Evolutionary conservation across 2,888 invertebrate genomes (phyloP).

Genomic region (Scrobipalpa atriplicella): DNA sequence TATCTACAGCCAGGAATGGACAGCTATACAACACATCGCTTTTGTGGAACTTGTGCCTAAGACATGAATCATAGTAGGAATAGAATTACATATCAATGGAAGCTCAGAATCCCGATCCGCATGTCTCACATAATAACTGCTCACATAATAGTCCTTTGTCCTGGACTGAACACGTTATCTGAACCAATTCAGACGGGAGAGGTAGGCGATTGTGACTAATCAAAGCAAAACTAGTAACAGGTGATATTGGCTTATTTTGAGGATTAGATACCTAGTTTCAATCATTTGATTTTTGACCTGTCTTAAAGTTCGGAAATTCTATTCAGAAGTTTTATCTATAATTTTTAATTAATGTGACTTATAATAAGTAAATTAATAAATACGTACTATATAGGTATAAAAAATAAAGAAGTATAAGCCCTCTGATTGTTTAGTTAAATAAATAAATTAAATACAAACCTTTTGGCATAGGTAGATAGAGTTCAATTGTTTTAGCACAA

Average conservation of each 20-base stretch:
- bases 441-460: too few species aligned
- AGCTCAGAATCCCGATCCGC: conserved; percentile 56
- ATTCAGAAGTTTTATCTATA: too few species aligned
- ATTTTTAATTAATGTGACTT: too few species aligned
- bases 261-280: neutral
- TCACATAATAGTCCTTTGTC: conserved; percentile 71
- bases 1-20: neutral
- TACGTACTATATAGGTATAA: too few species aligned
- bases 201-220: conserved; percentile 6
- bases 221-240: conserved; percentile 13
- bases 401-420: too few species aligned
- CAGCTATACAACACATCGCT: neutral
- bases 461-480: too few species aligned
- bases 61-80: conserved; percentile 51
- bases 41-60: neutral
- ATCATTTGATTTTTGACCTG: neutral
- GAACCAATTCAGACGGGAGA: conserved; percentile 15
- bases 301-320: neutral
- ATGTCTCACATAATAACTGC: conserved; percentile 57
- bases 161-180: conserved; percentile 36
- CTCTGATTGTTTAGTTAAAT: too few species aligned
- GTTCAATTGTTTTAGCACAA: too few species aligned
- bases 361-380: too few species aligned
- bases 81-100: conserved; percentile 66
- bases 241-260: neutral